phyloP scores from a whole-genome alignment of 1,140 invertebrate genomes.

The Papilio machaon region DNA sequence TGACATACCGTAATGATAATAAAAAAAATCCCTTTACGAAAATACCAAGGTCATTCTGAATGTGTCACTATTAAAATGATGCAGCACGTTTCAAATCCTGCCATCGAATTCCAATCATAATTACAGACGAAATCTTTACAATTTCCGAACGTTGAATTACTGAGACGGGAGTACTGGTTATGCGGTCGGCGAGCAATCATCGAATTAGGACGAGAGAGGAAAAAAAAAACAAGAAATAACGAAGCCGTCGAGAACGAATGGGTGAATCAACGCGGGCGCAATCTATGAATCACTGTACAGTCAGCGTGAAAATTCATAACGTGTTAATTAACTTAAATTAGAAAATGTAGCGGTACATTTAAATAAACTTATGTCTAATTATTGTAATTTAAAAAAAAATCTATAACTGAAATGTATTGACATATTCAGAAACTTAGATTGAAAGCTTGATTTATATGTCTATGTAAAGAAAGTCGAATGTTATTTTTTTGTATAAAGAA shows the following conservation, averaged over 20 bases:
- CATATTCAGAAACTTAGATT: too few species aligned
- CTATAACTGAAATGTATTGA: too few species aligned
- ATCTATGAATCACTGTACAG: constrained; percentile 36
- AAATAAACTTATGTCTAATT: too few species aligned
- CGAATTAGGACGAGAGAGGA: constrained; percentile 31
- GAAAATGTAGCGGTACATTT: neutral
- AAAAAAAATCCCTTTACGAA: too few species aligned
- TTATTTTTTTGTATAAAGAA: too few species aligned
- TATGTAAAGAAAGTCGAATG: too few species aligned
- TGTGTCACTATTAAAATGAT: neutral
- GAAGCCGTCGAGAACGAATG: constrained; percentile 23
- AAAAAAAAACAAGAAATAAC: constrained; percentile 38
- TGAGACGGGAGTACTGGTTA: constrained; percentile 10
- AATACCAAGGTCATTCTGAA: neutral
- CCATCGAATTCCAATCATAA: constrained; percentile 20
- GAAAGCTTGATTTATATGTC: too few species aligned
- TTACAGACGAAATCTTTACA: constrained; percentile 24
- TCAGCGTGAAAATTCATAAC: neutral
- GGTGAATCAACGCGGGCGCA: constrained; percentile 37
- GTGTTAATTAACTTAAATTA: neutral
- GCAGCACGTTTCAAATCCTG: neutral
- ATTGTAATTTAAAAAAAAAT: too few species aligned
- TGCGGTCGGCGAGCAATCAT: constrained; percentile 35
- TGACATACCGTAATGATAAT: too few species aligned
- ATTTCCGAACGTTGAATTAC: constrained; percentile 34